A percentile compares a stretch with the other conserved stretches of the same genome.
These are phyloP conservation scores for Carterocephalus palaemon DNA, from an alignment of 2,888 invertebrate species.

Conservation along the genomic window DNA sequence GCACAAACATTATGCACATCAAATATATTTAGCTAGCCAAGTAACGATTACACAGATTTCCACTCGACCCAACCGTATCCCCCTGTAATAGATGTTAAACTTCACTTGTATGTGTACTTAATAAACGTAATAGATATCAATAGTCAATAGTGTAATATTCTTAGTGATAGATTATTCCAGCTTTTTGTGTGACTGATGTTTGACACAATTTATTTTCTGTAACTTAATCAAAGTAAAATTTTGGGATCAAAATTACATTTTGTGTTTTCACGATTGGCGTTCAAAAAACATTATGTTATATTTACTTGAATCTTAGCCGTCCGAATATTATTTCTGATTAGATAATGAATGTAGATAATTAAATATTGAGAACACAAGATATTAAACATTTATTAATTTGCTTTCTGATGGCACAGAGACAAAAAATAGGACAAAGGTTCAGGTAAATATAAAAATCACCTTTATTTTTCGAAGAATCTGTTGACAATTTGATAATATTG, in stretches of 20 bases:
- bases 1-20: slow-evolving; percentile 42
- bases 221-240: background rate
- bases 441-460: slow-evolving; percentile 13
- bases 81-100: slow-evolving; percentile 32
- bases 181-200: slow-evolving; percentile 37
- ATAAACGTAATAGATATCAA: slow-evolving; percentile 61
- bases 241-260: slow-evolving; percentile 40
- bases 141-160: slow-evolving; percentile 54
- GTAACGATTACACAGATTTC: slow-evolving; percentile 22
- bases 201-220: slow-evolving; percentile 23
- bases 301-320: slow-evolving; percentile 30
- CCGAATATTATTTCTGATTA: slow-evolving; percentile 2
- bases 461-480: slow-evolving; percentile 36
- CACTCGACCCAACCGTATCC: slow-evolving; percentile 2
- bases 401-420: background rate
- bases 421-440: slow-evolving; percentile 7
- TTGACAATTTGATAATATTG: slow-evolving; percentile 50
- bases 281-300: slow-evolving; percentile 40
- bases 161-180: slow-evolving; percentile 44
- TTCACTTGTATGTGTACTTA: slow-evolving; percentile 64
- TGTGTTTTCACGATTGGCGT: slow-evolving; percentile 42
- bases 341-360: background rate
- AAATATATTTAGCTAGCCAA: slow-evolving; percentile 30
- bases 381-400: background rate
- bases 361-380: background rate